phyloP scores from a whole-genome alignment of 2,888 invertebrate species.

The Noctua pronuba region DNA sequence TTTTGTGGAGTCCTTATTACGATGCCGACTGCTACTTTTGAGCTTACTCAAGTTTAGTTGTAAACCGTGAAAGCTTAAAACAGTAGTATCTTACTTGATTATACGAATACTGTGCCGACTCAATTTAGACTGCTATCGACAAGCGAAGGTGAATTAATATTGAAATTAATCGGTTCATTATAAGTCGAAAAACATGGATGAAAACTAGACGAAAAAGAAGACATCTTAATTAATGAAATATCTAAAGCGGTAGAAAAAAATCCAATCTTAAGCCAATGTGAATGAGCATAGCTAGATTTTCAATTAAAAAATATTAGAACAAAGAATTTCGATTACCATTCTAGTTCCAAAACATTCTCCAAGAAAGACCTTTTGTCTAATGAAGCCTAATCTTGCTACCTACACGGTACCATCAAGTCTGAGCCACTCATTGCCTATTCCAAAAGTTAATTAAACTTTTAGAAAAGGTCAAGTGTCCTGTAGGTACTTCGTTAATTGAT shows the following conservation, averaged over 20 bases:
- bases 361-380: neutral
- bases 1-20: too few relatives aligned
- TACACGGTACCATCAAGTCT: constrained; percentile 14
- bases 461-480: constrained; percentile 22
- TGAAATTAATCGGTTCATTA: too few relatives aligned
- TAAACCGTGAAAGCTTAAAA: too few relatives aligned
- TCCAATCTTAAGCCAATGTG: neutral
- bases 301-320: constrained; percentile 6
- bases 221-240: neutral
- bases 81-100: too few relatives aligned
- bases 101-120: too few relatives aligned
- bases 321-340: constrained; percentile 18
- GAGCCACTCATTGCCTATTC: constrained; percentile 7
- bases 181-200: neutral
- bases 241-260: neutral
- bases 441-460: constrained; percentile 24
- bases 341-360: neutral
- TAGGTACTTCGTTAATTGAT: constrained; percentile 41
- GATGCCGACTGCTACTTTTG: too few relatives aligned
- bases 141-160: too few relatives aligned
- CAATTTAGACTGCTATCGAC: too few relatives aligned
- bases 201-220: neutral
- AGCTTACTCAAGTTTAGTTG: too few relatives aligned
- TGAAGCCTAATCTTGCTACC: constrained; percentile 25
- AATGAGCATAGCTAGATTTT: neutral